phyloP scores from a whole-genome alignment of 1,140 invertebrate species.

The Scaptomyza montana region DNA sequence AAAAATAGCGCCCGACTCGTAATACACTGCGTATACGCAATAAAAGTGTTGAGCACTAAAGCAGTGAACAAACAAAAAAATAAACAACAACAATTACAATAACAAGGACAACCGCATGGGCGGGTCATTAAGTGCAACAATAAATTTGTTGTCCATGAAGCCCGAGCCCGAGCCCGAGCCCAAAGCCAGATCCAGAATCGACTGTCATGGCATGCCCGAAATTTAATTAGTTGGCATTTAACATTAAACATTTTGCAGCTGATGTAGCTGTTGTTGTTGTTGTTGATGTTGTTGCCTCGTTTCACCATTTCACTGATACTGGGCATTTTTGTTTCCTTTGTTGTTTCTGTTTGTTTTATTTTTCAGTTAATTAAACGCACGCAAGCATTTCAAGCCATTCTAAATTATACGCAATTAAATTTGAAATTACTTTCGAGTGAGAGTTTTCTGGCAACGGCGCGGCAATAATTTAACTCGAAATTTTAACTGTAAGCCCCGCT shows the following conservation, averaged over 20 bases:
- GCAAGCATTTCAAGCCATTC: conserved; percentile 73
- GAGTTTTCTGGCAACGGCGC: conserved; percentile 48
- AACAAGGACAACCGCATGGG: conserved; percentile 61
- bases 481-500: conserved; percentile 72
- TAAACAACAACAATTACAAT: conserved; percentile 18
- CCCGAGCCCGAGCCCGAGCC: neutral
- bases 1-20: conserved; percentile 38
- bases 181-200: conserved; percentile 14
- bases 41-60: conserved; percentile 52
- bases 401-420: conserved; percentile 82
- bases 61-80: conserved; percentile 15
- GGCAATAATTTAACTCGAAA: conserved; percentile 77
- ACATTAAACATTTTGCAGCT: conserved; percentile 71
- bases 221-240: conserved; percentile 82
- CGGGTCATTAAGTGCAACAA: conserved; percentile 76
- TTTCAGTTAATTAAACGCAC: conserved; percentile 81
- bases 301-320: conserved; percentile 15
- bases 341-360: conserved; percentile 60
- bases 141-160: conserved; percentile 56
- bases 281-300: conserved; percentile 35
- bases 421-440: conserved; percentile 76
- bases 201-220: conserved; percentile 64
- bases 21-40: conserved; percentile 77
- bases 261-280: conserved; percentile 28
- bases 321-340: conserved; percentile 40